Base-by-base conservation (phyloP, 1,140 invertebrate species). In the Helicorthomorpha holstii region DNA sequence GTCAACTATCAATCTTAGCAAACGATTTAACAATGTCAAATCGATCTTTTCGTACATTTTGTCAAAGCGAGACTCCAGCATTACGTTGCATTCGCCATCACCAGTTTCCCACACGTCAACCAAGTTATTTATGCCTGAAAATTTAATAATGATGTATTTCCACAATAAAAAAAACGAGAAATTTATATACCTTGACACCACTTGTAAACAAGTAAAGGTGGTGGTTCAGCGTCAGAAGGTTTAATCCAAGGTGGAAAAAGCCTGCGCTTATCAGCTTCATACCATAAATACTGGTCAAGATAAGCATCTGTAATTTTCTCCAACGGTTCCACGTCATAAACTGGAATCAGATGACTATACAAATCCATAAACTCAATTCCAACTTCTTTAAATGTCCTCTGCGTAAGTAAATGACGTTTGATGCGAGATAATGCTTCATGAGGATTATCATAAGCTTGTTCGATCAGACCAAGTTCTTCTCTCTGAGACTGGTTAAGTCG, bases 221-320 rank as follows among this genome's bases (percentile, higher is more conserved):
- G 94, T 1, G 96, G 96, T 71, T 99, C 96, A 0, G 92, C 89
- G 64, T 99, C 96, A 1, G 89, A 88, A 0, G 96, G 95, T 68
- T 99, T 99, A 2, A 98, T 90, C 96, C 96, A 99, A 0, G 92
- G 88, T 44, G 96, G 96, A 61, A 99, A 95, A 2, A 99, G 70
- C 25, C 91, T 69, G 24, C 96, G 74, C 64, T 99, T 99, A 66
- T 99, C 96, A 0, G 96, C 93, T 70, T 99, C 96, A 66, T 98
- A 99, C 95, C 95, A 99, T 4, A 98, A 68, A 70, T 99, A 99
- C 67, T 99, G 96, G 74, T 99, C 95, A 25, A 99, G 70, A 69
- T 99, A 99, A n/a, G 96, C 96, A 67, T 99, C 96, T 0, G 94
- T 98, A 24, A 99, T 98, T 70, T 99, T 99, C 67, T 99, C 96